A percentile compares a stretch with the other conserved stretches of the same genome.
Evolutionary conservation across 2,888 invertebrate genomes (phyloP).

Genomic region (Sialis fuliginosa): DNA sequence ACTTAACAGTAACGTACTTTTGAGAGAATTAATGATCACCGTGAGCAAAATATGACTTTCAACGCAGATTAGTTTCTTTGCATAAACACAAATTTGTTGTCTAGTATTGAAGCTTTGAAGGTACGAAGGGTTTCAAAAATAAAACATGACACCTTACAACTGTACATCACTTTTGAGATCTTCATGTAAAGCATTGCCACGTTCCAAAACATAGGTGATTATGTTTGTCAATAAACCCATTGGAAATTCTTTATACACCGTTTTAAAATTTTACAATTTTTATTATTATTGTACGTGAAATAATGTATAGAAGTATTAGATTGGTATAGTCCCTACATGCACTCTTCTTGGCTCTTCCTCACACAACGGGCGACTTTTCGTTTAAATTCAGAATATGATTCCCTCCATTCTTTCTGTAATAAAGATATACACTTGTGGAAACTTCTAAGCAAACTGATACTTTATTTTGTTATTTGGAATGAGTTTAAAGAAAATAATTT

Average conservation of each 20-base stretch:
- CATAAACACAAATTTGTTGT: too few relatives aligned
- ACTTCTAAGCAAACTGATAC: too few relatives aligned
- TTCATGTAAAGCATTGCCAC: not conserved
- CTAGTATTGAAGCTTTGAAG: too few relatives aligned
- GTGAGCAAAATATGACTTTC: too few relatives aligned
- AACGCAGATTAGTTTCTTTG: too few relatives aligned
- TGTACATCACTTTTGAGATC: not conserved
- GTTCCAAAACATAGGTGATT: not conserved
- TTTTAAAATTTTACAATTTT: conserved; percentile 3
- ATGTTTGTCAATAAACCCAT: not conserved
- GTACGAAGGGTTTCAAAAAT: too few relatives aligned
- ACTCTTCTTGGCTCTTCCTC: conserved; percentile 97
- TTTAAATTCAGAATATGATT: conserved; percentile 93
- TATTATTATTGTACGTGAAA: conserved; percentile 3
- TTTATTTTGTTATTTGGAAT: too few relatives aligned
- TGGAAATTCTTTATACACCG: conserved; percentile 3
- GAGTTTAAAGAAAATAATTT: too few relatives aligned
- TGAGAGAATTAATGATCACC: too few relatives aligned
- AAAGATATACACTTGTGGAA: too few relatives aligned
- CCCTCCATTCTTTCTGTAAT: conserved; percentile 95
- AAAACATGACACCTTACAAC: too few relatives aligned
- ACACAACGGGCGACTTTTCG: conserved; percentile 95
- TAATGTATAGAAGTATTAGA: conserved; percentile 9
- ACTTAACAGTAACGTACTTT: too few relatives aligned
- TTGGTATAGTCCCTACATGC: conserved; percentile 57